Evolutionary conservation across 2,797 vertebrate genomes (phyloP), one percentile per base, ranked within the genome.

Genomic region (Spinibarbus caldwelli): DNA sequence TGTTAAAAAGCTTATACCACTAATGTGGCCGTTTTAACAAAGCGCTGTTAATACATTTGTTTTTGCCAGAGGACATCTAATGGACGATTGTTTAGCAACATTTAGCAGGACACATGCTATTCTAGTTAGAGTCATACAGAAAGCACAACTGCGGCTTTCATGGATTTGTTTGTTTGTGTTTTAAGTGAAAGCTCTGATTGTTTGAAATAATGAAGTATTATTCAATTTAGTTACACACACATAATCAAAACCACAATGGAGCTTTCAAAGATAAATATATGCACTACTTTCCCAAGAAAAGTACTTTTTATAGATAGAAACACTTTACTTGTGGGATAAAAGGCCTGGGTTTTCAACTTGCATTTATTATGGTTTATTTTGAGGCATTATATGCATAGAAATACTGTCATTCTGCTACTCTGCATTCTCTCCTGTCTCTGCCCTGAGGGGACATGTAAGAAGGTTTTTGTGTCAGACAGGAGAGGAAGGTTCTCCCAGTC

Each of bases 371-470:
- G 21, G 23, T 76, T 83, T 66, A 76, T 66, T 83, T 47, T 9
- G 1, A 64, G 54, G 36, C 38, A 82, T 82, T 59, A 72, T 34
- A 45, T 12, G 31, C 45, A 23, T 43, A 36, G 47, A 78, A 84
- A 81, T 31, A 45, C 79, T 66, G 68, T 29, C 62, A 81, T 36
- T 36, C 21, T 70, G 59, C 82, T 23, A 34, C 21, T 38, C 31
- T 71, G 47, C 31, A 71, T 29, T 72, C 43, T 49, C 31, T 75
- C 45, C 64, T 23, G 47, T 72, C 15, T 67, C 67, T 82, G 75
- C 57, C 59, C 81, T 81, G 17, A 41, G 43, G 78, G 4, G 47
- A 68, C 36, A 41, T 78, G 26, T 83, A 38, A 80, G 82, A 43
- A 84, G 82, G 12, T 23, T 75, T 83, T n/a, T 49, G 31, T 34